Percentiles rank a stretch among this genome's conserved stretches.
These are phyloP conservation scores for Acleris sparsana DNA, from an alignment of 2,888 invertebrate genomes.

Conservation along the genomic window DNA sequence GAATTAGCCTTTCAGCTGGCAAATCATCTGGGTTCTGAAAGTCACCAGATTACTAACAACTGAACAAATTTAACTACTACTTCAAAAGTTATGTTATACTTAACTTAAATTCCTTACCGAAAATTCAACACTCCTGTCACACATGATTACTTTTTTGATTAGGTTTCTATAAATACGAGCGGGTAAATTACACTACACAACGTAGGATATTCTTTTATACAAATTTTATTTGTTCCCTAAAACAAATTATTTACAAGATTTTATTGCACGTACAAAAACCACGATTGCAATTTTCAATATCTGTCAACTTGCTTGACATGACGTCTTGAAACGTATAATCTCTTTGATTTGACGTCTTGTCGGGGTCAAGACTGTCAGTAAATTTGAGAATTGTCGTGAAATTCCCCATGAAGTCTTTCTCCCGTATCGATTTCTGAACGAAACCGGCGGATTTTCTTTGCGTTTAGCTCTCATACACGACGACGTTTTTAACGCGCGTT, in stretches of 20 bases:
- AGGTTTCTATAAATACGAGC: not conserved
- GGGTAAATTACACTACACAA: constrained; percentile 8
- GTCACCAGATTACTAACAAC: constrained; percentile 22
- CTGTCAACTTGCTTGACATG: not conserved
- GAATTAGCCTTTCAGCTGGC: constrained; percentile 78
- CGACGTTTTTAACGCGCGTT: too few relatives aligned
- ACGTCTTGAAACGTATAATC: too few relatives aligned
- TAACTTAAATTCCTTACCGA: constrained; percentile 18
- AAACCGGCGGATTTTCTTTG: constrained; percentile 14
- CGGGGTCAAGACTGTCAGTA: too few relatives aligned
- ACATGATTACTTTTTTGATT: constrained; percentile 15
- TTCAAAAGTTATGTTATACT: constrained; percentile 13
- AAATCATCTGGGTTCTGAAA: constrained; percentile 84
- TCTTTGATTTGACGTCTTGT: constrained; percentile 4
- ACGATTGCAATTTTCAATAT: constrained; percentile 30
- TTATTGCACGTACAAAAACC: constrained; percentile 10
- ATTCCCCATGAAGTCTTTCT: constrained; percentile 9
- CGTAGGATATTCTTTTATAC: constrained; percentile 1
- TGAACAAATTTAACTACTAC: constrained; percentile 6
- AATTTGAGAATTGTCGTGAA: too few relatives aligned
- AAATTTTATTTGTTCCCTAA: not conserved
- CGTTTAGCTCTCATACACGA: too few relatives aligned
- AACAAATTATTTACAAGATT: constrained; percentile 17
- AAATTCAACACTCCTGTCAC: constrained; percentile 28
- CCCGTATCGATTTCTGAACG: constrained; percentile 13